Percentiles rank a stretch among this genome's conserved stretches.
phyloP scores from a whole-genome alignment of 2,113 vertebrate genomes.

The Sardina pilchardus region DNA sequence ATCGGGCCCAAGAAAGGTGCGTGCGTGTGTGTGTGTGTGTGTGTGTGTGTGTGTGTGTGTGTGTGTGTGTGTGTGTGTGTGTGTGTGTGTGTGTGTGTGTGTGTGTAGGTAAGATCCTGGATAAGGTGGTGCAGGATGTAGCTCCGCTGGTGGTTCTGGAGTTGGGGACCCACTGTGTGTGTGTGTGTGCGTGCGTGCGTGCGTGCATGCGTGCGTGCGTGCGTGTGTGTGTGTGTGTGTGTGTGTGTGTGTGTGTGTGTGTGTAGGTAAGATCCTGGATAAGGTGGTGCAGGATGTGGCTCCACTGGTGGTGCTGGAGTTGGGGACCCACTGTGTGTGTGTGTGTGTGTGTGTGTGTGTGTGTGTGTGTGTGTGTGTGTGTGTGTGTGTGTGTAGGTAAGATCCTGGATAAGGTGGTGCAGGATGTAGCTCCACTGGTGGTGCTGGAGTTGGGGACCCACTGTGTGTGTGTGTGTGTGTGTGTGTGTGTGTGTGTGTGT shows the following conservation, averaged over 20 bases:
- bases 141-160: conserved; percentile 61
- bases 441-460: too few species aligned
- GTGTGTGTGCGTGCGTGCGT: neutral
- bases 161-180: conserved; percentile 71
- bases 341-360: too few species aligned
- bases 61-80: neutral
- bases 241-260: neutral
- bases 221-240: neutral
- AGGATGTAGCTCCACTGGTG: too few species aligned
- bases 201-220: too few species aligned
- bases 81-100: neutral
- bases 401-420: too few species aligned
- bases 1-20: conserved; percentile 78
- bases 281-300: conserved; percentile 81
- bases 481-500: conserved; percentile 14
- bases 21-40: too few species aligned
- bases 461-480: neutral
- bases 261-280: conserved; percentile 81
- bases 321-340: conserved; percentile 75
- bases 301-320: conserved; percentile 83
- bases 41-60: neutral
- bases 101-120: conserved; percentile 69
- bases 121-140: conserved; percentile 70
- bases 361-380: too few species aligned
- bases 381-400: too few species aligned